Conservation (phyloP, 2,888 invertebrate species). For the Eilema sororculum region DNA sequence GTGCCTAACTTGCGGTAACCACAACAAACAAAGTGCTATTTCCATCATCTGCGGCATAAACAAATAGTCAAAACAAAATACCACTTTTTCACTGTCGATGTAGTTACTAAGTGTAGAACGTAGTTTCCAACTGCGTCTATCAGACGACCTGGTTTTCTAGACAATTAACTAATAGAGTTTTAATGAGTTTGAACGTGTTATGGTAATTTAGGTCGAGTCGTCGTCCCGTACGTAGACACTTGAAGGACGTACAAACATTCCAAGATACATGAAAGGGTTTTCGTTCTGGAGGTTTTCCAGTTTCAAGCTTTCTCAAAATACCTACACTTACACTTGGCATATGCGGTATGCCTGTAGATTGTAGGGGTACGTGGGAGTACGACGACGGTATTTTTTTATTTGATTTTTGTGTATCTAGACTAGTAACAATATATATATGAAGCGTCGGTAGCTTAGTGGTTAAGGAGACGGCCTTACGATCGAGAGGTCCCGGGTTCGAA, state of each 20-base stretch:
- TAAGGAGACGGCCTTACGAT: too few species aligned
- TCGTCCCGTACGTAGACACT: conserved; percentile 75
- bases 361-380: not conserved
- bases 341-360: not conserved
- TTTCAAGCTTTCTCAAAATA: not conserved
- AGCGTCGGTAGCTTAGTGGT: too few species aligned
- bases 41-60: not conserved
- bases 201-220: conserved; percentile 75
- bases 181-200: conserved; percentile 69
- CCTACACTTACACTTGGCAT: too few species aligned
- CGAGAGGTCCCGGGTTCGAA: too few species aligned
- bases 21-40: too few species aligned
- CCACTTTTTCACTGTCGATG: not conserved
- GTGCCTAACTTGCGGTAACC: too few species aligned
- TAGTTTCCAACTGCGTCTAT: conserved; percentile 30
- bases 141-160: conserved; percentile 41
- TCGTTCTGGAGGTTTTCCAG: conserved; percentile 34
- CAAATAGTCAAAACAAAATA: not conserved
- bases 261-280: conserved; percentile 47
- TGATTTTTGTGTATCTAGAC: too few species aligned
- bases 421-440: too few species aligned
- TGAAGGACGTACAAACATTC: conserved; percentile 75
- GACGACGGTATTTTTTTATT: too few species aligned
- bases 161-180: conserved; percentile 74
- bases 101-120: conserved; percentile 33